These are phyloP conservation scores for Eptesicus fuscus DNA, from an alignment of 2,113 vertebrate genomes.

Conservation along the genomic window DNA sequence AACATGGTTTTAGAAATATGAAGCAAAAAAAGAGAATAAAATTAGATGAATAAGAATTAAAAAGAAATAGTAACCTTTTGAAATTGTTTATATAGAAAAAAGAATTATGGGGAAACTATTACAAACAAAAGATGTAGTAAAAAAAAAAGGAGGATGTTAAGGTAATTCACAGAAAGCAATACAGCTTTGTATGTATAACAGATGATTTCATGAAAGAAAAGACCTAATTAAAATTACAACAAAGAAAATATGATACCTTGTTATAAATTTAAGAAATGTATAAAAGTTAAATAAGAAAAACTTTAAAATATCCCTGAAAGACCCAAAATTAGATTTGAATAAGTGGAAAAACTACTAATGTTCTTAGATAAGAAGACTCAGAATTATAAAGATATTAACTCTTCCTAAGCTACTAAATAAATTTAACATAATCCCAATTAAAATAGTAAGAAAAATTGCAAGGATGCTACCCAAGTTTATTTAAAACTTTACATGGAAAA, in stretches of 20 bases:
- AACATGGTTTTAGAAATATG: neutral
- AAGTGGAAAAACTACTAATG: neutral
- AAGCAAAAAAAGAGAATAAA: neutral
- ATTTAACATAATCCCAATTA: neutral
- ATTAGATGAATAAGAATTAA: neutral
- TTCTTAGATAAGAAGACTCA: neutral
- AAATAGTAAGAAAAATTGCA: neutral
- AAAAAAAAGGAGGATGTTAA: neutral
- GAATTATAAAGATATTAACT: neutral
- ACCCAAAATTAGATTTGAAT: neutral
- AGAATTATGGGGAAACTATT: neutral
- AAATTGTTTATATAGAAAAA: neutral
- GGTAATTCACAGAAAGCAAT: neutral
- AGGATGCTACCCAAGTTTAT: neutral
- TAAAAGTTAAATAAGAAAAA: slow-evolving; percentile 22
- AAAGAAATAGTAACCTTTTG: neutral
- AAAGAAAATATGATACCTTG: neutral
- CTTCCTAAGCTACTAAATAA: neutral
- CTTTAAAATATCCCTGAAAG: neutral
- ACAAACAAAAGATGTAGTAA: neutral
- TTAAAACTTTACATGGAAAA: neutral
- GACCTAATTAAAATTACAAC: neutral
- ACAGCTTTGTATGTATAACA: neutral
- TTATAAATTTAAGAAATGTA: neutral
- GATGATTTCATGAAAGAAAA: neutral